Conservation (phyloP, 2,113 vertebrate genomes). For the Rhegmatorhina hoffmannsi region DNA sequence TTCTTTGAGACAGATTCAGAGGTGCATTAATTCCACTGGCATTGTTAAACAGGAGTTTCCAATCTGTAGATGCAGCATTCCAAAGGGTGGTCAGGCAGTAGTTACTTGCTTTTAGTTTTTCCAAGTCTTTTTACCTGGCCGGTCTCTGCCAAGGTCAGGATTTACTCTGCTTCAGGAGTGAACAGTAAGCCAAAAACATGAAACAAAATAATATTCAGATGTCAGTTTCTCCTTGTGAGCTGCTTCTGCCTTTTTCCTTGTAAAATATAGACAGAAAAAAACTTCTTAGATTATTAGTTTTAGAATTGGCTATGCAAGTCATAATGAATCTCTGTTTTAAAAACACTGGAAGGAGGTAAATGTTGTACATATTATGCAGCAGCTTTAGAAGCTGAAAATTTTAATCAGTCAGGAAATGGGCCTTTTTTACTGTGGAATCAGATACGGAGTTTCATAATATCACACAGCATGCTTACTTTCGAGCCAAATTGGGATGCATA, state of each 20-base stretch:
- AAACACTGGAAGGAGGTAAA: neutral
- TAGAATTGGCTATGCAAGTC: neutral
- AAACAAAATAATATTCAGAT: neutral
- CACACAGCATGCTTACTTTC: constrained; percentile 1
- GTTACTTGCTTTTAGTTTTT: neutral
- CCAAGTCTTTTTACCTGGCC: neutral
- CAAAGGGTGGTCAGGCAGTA: neutral
- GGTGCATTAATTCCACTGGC: neutral
- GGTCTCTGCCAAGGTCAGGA: neutral
- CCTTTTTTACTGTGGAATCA: neutral
- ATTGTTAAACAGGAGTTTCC: neutral
- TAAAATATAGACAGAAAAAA: neutral
- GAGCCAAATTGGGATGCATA: constrained; percentile 14
- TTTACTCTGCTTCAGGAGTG: neutral
- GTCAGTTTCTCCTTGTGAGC: neutral
- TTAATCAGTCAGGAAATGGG: neutral
- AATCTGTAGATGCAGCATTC: neutral
- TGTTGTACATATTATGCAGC: neutral
- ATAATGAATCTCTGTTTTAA: neutral
- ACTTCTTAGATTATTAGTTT: neutral
- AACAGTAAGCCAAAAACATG: neutral
- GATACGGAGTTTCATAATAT: constrained; percentile 10
- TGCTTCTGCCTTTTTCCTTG: neutral
- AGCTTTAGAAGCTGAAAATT: neutral
- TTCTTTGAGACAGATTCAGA: neutral